These are phyloP conservation scores for Carassius carassius DNA, from an alignment of 2,113 vertebrate species.

Conservation along the genomic window DNA sequence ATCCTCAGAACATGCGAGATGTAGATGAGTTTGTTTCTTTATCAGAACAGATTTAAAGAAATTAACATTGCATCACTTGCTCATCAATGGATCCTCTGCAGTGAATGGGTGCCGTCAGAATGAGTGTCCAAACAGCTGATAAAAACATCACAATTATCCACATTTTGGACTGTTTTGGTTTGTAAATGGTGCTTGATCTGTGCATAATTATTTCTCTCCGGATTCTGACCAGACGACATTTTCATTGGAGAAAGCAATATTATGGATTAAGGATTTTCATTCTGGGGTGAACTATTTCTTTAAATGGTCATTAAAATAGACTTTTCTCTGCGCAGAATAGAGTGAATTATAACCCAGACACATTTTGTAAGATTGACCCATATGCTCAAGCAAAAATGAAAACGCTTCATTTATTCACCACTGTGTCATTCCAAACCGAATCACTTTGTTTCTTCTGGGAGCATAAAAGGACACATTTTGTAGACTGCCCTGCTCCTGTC, in stretches of 20 bases:
- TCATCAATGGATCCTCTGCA: too few relatives aligned
- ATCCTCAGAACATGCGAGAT: not conserved
- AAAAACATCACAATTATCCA: too few relatives aligned
- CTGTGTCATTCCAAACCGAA: not conserved
- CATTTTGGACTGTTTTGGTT: too few relatives aligned
- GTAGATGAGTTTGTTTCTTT: not conserved
- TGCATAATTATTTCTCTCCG: too few relatives aligned
- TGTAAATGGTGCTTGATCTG: too few relatives aligned
- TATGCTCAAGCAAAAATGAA: too few relatives aligned
- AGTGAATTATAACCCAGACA: not conserved
- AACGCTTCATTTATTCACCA: not conserved
- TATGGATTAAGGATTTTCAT: too few relatives aligned
- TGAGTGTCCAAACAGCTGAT: too few relatives aligned
- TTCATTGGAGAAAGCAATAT: not conserved
- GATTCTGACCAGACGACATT: not conserved
- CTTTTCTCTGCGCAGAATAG: not conserved
- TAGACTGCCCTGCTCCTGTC: not conserved
- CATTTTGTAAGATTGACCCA: not conserved
- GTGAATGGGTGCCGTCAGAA: too few relatives aligned
- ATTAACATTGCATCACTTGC: too few relatives aligned
- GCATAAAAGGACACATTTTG: not conserved
- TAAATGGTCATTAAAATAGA: not conserved
- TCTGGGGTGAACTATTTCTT: not conserved
- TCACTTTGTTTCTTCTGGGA: not conserved
- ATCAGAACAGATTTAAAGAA: too few relatives aligned